Base-by-base conservation (phyloP, 2,113 vertebrate species). In the Halichoeres trimaculatus region DNA sequence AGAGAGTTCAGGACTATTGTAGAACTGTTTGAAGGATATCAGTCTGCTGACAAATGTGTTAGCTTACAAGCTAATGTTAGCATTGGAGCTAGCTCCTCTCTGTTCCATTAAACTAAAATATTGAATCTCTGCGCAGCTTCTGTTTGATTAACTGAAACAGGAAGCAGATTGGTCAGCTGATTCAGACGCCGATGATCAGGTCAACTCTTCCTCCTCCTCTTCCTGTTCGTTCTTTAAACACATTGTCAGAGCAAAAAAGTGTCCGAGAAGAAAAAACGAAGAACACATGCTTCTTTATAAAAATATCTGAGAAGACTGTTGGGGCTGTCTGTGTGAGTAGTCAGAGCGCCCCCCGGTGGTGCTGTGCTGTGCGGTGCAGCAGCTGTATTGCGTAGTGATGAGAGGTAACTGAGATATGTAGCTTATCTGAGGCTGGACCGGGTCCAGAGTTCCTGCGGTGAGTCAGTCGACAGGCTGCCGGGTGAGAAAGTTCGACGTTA, bases 391-490 rank as follows among this genome's bases (percentile, higher is more conserved):
- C 93, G 93, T 92, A 89, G 86, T 90, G 91, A 92, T 92, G 89
- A 93, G 94, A 94, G 93, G 92, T 94, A 94, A 93, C 85, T 91
- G 90, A 93, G 92, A 89, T 91, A 88, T 88, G 87, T 94, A 94
- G 93, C 93, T 94, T 94, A 94, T 94, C 85, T 90, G 88, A 91
- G 91, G 79, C 74, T 84, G 90, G 77, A 81, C 55, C 0, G 8
- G 0, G 72, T 76, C 75, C 84, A 75, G 77, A 17, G 67, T 70
- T 82, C 70, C 81, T 80, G 80, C 60, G 72, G 62, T 20, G 70
- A 63, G 57, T 84, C 81, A 2, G 63, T 50, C 55, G 54, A 72
- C 74, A 61, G 69, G 63, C 76, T 59, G 84, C 63, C 68, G 13
- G 67, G 58, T 48, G 23, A 62, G 5, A 34, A 14, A 56, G 13